Evolutionary conservation across 2,888 invertebrate genomes (phyloP), one percentile per base, ranked within the genome.

Genomic region (Rhimphoctona megacephalus): DNA sequence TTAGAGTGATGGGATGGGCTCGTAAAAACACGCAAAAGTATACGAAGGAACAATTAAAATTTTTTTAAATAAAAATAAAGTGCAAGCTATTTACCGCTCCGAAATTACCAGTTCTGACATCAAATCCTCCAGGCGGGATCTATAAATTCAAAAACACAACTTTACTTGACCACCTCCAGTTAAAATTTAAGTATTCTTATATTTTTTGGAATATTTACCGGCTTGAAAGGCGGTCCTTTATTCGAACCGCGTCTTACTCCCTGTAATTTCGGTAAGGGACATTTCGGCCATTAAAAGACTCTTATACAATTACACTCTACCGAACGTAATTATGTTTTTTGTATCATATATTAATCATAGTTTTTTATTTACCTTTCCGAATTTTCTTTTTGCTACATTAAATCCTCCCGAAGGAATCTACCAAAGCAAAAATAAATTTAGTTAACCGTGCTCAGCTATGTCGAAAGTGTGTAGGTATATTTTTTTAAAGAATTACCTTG

Each of bases 61-160:
- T 5, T 5, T 5, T 36, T 3, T 5, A 36, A 36, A 5, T 36
- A 36, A 36, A 36, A 36, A 36, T 6, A 36, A 36, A 36, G 36
- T 36, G 6, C 36, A 36, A 6, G 0, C 6, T 3, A 61, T 61
- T 61, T 61, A 61, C 61, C 61, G 1, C 6, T 61, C 61, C 30
- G 0, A 30, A 1, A 30, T 17, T 17, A 1, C 17, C 30, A 0
- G 14, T 61, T 6, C 0, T 1, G 17, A 30, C 2, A 30, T 30
- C 6, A 2, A 61, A 61, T 17, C 61, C 61, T 30, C 17, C 30
- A 4, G 5, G 14, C 22, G 8, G 4, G 2, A 30, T 14, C 57
- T 25, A 14, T 25, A 57, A 57, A 14, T 25, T 22, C 25, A 25
- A 57, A 25, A 25, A 3, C 11, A 14, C 57, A 57, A 14, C 9